Percentiles rank a stretch among this genome's conserved stretches.
Evolutionary conservation across 1,140 invertebrate genomes (phyloP).

Genomic region (Drosophila gunungcola): DNA sequence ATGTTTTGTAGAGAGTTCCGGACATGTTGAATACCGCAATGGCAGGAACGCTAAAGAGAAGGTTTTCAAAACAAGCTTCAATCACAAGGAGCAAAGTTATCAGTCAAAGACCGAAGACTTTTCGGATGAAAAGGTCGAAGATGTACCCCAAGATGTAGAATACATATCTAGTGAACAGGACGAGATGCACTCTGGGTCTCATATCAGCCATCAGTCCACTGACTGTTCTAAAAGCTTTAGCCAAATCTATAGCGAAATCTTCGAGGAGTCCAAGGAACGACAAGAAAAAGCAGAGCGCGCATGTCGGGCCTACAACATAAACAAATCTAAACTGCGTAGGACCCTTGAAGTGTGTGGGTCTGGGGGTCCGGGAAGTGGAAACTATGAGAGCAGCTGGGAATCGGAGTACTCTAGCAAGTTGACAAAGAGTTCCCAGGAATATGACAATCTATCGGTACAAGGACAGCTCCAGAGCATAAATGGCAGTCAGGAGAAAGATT

Average conservation of each 20-base stretch:
- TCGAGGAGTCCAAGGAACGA: slow-evolving; percentile 53
- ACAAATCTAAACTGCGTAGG: slow-evolving; percentile 19
- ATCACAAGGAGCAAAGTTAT: background rate
- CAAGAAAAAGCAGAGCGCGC: slow-evolving; percentile 48
- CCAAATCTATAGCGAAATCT: slow-evolving; percentile 66
- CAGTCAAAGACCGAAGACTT: background rate
- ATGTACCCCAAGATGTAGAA: background rate
- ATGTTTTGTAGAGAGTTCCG: background rate
- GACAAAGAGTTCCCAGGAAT: background rate
- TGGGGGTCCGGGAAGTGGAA: background rate
- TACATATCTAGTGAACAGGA: slow-evolving; percentile 2
- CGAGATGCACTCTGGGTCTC: background rate
- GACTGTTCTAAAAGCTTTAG: slow-evolving; percentile 64
- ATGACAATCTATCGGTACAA: background rate
- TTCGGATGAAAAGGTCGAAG: background rate
- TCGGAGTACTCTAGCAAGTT: slow-evolving; percentile 6
- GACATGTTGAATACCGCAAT: background rate
- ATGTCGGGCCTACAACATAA: slow-evolving; percentile 23
- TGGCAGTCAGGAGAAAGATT: too few species aligned
- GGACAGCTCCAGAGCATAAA: too few species aligned
- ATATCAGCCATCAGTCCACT: slow-evolving; percentile 19
- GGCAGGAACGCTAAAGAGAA: background rate
- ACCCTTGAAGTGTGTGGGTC: background rate
- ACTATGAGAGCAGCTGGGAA: slow-evolving; percentile 2
- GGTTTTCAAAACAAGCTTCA: background rate